These are phyloP conservation scores for Fulmarus glacialis DNA, from an alignment of 2,113 vertebrate genomes.

Conservation along the genomic window DNA sequence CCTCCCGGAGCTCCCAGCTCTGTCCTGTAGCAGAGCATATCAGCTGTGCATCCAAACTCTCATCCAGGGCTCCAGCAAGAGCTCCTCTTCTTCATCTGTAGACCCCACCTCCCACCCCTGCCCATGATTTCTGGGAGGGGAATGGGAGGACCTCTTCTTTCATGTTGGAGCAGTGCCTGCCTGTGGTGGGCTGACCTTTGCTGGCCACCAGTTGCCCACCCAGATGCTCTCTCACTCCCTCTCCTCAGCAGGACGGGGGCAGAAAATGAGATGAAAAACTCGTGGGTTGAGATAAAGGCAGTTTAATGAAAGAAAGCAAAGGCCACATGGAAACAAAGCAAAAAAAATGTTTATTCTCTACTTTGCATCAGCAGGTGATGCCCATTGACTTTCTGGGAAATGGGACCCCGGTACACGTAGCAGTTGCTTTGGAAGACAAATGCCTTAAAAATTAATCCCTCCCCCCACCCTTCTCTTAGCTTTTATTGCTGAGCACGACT, in stretches of 20 bases:
- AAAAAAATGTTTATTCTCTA: not conserved
- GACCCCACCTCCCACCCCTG: not conserved
- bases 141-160: not conserved
- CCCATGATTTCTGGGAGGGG: not conserved
- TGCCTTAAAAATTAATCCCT: not conserved
- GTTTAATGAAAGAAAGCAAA: not conserved
- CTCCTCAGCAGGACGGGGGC: not conserved
- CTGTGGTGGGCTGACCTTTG: not conserved
- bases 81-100: not conserved
- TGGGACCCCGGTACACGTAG: too few relatives aligned
- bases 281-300: not conserved
- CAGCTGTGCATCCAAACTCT: rapidly evolving
- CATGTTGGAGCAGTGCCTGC: not conserved
- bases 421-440: not conserved
- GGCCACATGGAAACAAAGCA: not conserved
- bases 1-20: not conserved
- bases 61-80: not conserved
- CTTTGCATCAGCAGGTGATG: not conserved
- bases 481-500: not conserved
- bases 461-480: not conserved
- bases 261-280: not conserved
- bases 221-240: rapidly evolving
- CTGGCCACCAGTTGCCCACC: not conserved
- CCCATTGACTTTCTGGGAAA: not conserved
- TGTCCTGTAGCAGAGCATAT: not conserved